These are phyloP conservation scores for Saturnia pavonia DNA, from an alignment of 2,888 invertebrate species.

Conservation along the genomic window DNA sequence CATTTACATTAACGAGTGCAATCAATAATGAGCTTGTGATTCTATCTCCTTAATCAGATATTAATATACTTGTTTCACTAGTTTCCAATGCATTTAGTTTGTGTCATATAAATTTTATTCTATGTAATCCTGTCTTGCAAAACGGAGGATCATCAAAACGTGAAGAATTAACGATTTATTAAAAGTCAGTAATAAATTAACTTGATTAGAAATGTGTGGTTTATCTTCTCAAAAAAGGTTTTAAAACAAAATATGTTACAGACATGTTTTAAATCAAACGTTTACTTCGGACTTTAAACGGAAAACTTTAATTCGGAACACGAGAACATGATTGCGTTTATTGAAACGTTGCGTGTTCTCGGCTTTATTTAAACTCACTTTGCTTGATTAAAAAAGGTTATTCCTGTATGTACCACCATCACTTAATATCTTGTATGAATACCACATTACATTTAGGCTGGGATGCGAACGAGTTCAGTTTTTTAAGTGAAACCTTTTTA, in stretches of 20 bases:
- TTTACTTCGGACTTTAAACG: neutral
- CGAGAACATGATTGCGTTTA: constrained; percentile 6
- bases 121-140: neutral
- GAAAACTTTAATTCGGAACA: constrained; percentile 4
- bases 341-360: constrained; percentile 2
- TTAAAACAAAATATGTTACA: neutral
- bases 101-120: too few species aligned
- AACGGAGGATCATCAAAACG: neutral
- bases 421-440: constrained; percentile 4
- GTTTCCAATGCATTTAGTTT: too few species aligned
- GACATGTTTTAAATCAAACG: constrained; percentile 2
- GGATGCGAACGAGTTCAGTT: neutral
- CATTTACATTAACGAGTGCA: too few species aligned
- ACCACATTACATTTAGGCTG: neutral
- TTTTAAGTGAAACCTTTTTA: neutral
- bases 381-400: constrained; percentile 17
- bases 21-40: too few species aligned
- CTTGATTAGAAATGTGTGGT: neutral
- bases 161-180: neutral
- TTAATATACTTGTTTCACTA: too few species aligned
- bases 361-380: constrained; percentile 14
- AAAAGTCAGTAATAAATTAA: neutral
- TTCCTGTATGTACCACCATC: neutral
- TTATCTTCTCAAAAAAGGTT: neutral
- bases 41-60: too few species aligned